These are phyloP conservation scores for Gallinago paraguaiae DNA, from an alignment of 2,113 vertebrate genomes.

Conservation along the genomic window DNA sequence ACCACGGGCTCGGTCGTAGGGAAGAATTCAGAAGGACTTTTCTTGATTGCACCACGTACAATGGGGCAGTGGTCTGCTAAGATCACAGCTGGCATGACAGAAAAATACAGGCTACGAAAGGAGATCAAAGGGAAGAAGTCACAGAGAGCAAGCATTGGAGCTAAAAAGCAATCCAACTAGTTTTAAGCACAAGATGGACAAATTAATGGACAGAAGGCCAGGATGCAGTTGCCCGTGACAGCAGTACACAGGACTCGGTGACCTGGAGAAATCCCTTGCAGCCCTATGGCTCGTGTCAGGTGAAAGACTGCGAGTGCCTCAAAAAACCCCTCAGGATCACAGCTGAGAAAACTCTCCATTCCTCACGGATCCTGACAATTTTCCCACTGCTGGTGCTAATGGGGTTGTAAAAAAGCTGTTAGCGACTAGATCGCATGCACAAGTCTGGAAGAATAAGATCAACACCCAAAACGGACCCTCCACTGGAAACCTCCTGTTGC, in stretches of 20 bases:
- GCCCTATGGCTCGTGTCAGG: not conserved
- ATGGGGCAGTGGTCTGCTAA: not conserved
- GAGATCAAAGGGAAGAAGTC: not conserved
- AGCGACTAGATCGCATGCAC: fast-evolving
- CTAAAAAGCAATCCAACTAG: not conserved
- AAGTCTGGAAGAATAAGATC: not conserved
- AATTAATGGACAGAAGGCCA: conserved; percentile 4
- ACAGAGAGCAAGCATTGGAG: not conserved
- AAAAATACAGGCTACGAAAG: not conserved
- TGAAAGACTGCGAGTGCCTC: not conserved
- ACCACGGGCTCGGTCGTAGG: not conserved
- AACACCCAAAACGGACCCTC: not conserved
- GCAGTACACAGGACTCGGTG: not conserved
- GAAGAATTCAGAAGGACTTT: not conserved
- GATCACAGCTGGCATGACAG: not conserved
- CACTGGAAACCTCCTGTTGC: not conserved
- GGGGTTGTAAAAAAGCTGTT: not conserved
- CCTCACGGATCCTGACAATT: not conserved
- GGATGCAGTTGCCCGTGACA: not conserved
- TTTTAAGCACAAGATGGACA: not conserved
- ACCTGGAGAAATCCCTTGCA: not conserved
- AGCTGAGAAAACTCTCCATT: not conserved
- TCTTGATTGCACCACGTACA: not conserved
- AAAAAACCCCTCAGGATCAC: not conserved
- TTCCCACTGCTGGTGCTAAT: not conserved